Percentiles rank a stretch among this genome's conserved stretches.
Conservation (phyloP, 2,888 invertebrate species). For the Lithophane ornitopus region DNA sequence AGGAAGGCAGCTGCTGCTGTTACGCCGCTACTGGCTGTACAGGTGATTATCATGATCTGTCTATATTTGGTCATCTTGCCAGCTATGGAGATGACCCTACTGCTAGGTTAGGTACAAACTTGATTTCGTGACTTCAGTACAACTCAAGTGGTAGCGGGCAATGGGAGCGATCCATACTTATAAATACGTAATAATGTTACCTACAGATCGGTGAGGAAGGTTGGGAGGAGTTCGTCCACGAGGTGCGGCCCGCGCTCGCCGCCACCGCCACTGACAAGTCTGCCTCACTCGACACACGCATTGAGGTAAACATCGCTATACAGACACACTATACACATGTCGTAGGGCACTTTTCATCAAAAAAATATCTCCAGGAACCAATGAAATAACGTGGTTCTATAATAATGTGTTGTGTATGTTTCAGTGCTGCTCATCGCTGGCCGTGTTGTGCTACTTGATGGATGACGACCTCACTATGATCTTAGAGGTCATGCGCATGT, state of each 20-base stretch:
- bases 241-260: constrained; percentile 93
- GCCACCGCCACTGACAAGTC: constrained; percentile 94
- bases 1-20: constrained; percentile 95
- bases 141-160: too few relatives aligned
- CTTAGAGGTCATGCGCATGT: constrained; percentile 93
- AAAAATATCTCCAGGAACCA: background rate
- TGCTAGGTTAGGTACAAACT: background rate
- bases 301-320: constrained; percentile 90
- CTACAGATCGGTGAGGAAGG: constrained; percentile 90
- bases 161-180: background rate
- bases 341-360: background rate
- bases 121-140: background rate
- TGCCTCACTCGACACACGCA: constrained; percentile 93
- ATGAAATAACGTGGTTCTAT: background rate
- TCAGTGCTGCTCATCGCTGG: constrained; percentile 96
- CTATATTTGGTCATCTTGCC: too few relatives aligned
- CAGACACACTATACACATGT: background rate
- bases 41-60: constrained; percentile 92
- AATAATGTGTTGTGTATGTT: constrained; percentile 65
- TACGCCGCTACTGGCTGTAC: constrained; percentile 95
- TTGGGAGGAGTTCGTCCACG: constrained; percentile 92
- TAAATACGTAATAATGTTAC: background rate
- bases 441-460: constrained; percentile 95
- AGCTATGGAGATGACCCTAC: background rate
- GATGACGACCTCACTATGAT: constrained; percentile 94